Evolutionary conservation across 1,140 invertebrate genomes (phyloP).

Genomic region (Drosophila neocordata): DNA sequence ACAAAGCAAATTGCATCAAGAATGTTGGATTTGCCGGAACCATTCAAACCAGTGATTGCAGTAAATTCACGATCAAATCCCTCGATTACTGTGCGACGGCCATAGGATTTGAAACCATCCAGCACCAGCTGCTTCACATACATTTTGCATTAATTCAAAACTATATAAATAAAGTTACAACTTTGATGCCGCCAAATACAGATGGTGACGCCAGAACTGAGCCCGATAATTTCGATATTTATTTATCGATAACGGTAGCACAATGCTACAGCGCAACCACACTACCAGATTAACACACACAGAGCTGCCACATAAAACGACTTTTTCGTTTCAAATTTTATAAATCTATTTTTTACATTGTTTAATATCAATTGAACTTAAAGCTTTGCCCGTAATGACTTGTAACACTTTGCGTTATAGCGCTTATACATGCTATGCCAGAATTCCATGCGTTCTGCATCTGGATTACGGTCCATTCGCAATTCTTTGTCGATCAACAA

Average conservation of each 20-base stretch:
- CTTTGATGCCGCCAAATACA: conserved; percentile 47
- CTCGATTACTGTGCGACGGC: conserved; percentile 94
- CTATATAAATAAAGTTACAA: conserved; percentile 6
- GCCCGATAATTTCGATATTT: not conserved
- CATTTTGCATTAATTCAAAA: conserved; percentile 86
- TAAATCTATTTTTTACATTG: too few relatives aligned
- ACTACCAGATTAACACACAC: not conserved
- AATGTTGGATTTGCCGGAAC: conserved; percentile 99
- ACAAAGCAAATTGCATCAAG: conserved; percentile 99
- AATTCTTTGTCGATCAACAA: conserved; percentile 66
- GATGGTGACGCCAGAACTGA: conserved; percentile 31
- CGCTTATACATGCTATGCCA: conserved; percentile 76
- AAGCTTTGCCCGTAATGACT: conserved; percentile 57
- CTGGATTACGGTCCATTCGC: conserved; percentile 69
- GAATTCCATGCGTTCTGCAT: conserved; percentile 80
- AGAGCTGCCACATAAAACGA: not conserved
- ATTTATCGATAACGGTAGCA: not conserved
- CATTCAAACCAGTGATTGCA: conserved; percentile 99
- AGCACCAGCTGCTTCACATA: conserved; percentile 96
- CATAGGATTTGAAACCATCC: conserved; percentile 99
- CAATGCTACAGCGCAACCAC: not conserved
- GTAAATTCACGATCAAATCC: conserved; percentile 98
- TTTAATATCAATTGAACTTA: conserved; percentile 20
- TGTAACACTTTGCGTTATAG: conserved; percentile 43
- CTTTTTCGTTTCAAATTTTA: not conserved